Evolutionary conservation across 2,797 vertebrate genomes (phyloP).

Genomic region (Sebastes reedi): DNA sequence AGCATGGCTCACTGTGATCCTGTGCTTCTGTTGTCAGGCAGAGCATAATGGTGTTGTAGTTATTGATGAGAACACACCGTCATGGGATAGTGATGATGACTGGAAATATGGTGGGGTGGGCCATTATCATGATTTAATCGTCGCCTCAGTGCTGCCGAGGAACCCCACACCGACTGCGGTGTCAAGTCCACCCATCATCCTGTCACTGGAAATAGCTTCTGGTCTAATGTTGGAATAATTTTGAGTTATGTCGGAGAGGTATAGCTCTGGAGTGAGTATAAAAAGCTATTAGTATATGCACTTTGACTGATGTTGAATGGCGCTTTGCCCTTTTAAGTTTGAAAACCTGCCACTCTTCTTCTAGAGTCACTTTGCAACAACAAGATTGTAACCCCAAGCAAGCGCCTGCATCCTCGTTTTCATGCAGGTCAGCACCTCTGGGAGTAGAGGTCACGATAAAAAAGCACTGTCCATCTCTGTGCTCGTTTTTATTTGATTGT

Average conservation of each 20-base stretch:
- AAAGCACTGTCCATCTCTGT: constrained; percentile 22
- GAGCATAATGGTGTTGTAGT: constrained; percentile 69
- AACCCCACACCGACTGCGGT: constrained; percentile 62
- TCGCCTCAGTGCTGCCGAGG: constrained; percentile 55
- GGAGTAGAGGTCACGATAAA: constrained; percentile 4
- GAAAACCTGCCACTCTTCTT: constrained; percentile 46
- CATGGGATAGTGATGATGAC: constrained; percentile 47
- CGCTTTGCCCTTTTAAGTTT: constrained; percentile 55
- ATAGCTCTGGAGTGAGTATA: constrained; percentile 51
- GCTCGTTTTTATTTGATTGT: constrained; percentile 53
- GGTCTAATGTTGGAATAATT: constrained; percentile 71
- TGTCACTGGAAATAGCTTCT: constrained; percentile 74
- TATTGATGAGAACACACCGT: constrained; percentile 67
- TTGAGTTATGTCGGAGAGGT: constrained; percentile 65
- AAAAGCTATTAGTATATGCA: constrained; percentile 59
- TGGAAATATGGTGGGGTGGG: constrained; percentile 60
- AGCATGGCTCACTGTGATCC: constrained; percentile 9
- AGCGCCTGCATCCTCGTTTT: background rate
- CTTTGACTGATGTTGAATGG: constrained; percentile 60
- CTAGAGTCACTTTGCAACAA: constrained; percentile 20
- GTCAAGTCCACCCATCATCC: constrained; percentile 78
- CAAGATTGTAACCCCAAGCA: background rate
- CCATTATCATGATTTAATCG: constrained; percentile 80
- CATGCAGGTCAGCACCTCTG: background rate
- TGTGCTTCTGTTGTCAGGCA: constrained; percentile 72